A percentile compares a stretch with the other conserved stretches of the same genome.
Evolutionary conservation across 2,888 invertebrate genomes (phyloP).

Genomic region (Lymantria dispar): DNA sequence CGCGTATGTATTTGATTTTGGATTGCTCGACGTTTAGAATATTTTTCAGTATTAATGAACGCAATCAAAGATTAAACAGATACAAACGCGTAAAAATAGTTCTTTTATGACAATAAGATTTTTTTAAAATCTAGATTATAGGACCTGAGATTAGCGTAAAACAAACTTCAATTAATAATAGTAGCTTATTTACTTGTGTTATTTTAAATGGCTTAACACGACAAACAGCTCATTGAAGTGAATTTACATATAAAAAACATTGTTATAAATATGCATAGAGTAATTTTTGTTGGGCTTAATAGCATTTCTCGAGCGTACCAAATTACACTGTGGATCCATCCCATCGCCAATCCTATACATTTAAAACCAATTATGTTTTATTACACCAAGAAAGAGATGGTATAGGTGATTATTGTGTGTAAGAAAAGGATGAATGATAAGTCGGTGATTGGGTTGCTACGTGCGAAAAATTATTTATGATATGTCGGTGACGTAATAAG

Average conservation of each 20-base stretch:
- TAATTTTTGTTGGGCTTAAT: slow-evolving; percentile 58
- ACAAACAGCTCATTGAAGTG: too few species aligned
- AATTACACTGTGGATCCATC: slow-evolving; percentile 58
- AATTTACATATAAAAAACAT: slow-evolving; percentile 43
- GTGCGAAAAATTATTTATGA: slow-evolving; percentile 22
- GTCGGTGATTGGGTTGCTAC: slow-evolving; percentile 17
- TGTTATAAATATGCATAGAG: slow-evolving; percentile 66
- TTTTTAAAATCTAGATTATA: too few species aligned
- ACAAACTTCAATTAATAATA: too few species aligned
- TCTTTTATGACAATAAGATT: too few species aligned
- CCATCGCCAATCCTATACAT: slow-evolving; percentile 78
- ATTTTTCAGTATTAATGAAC: too few species aligned
- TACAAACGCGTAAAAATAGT: too few species aligned
- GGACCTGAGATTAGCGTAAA: too few species aligned
- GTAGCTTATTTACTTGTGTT: too few species aligned
- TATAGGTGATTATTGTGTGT: slow-evolving; percentile 24
- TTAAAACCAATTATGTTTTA: slow-evolving; percentile 81
- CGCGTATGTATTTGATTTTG: too few species aligned
- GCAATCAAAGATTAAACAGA: too few species aligned
- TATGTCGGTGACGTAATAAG: slow-evolving; percentile 16
- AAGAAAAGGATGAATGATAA: slow-evolving; percentile 44
- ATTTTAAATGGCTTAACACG: too few species aligned
- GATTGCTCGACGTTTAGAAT: too few species aligned
- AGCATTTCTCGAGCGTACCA: slow-evolving; percentile 49
- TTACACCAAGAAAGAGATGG: slow-evolving; percentile 60